phyloP scores from a whole-genome alignment of 2,113 vertebrate genomes.

The Zosterops japonicus region DNA sequence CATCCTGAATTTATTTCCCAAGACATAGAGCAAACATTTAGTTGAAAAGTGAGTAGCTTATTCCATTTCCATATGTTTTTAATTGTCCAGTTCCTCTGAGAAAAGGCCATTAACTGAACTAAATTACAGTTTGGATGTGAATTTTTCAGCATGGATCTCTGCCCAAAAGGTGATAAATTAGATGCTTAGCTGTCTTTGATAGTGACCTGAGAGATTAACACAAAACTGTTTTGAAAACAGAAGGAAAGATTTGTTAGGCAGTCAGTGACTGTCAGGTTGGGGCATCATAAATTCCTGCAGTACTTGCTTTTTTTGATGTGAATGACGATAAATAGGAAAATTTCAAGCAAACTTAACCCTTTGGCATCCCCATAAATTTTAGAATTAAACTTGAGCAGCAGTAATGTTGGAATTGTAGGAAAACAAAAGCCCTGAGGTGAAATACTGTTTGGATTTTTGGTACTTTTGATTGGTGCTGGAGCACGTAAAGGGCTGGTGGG shows the following conservation, averaged over 20 bases:
- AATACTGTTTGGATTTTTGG: neutral
- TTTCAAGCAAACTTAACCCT: neutral
- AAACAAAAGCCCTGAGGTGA: neutral
- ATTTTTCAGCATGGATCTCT: slow-evolving; percentile 59
- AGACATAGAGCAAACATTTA: slow-evolving; percentile 44
- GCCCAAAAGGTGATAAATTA: slow-evolving; percentile 69
- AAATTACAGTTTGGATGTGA: slow-evolving; percentile 65
- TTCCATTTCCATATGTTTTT: slow-evolving; percentile 63
- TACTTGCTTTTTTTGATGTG: neutral
- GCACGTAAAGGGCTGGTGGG: neutral
- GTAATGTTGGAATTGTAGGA: neutral
- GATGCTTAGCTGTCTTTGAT: slow-evolving; percentile 56
- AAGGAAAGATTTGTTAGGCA: slow-evolving; percentile 37
- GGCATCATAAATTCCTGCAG: neutral
- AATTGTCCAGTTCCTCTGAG: slow-evolving; percentile 63
- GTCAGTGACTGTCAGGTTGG: neutral
- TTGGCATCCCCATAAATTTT: slow-evolving; percentile 37
- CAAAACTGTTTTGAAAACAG: slow-evolving; percentile 56
- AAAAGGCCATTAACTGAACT: slow-evolving; percentile 59
- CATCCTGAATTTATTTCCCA: slow-evolving; percentile 61
- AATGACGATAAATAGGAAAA: neutral
- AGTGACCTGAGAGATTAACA: slow-evolving; percentile 59
- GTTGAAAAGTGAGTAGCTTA: slow-evolving; percentile 46
- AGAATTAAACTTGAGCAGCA: neutral
- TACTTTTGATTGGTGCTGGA: neutral